Conservation (phyloP, 2,888 invertebrate species). For the Cerastis leucographa region DNA sequence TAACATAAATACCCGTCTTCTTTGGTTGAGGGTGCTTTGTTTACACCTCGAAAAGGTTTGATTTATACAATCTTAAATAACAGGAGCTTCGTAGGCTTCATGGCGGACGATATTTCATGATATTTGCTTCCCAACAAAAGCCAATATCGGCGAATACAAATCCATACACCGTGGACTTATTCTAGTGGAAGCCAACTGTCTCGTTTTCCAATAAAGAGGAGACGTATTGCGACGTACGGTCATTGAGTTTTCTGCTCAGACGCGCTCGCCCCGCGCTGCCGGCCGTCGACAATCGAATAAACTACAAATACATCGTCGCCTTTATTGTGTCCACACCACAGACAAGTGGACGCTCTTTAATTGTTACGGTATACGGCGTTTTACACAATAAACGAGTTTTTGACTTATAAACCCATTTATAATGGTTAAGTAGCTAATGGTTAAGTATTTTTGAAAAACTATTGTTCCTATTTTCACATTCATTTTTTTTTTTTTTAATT, state of each 20-base stretch:
- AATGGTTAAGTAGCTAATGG: no score
- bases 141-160: conserved; percentile 83
- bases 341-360: conserved; percentile 45
- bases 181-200: conserved; percentile 85
- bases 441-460: no score
- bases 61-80: conserved; percentile 65
- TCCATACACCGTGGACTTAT: conserved; percentile 82
- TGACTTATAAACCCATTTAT: no score
- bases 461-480: no score
- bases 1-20: conserved; percentile 73
- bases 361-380: no score
- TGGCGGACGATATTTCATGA: conserved; percentile 75
- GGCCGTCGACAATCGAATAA: conserved; percentile 75
- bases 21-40: conserved; percentile 10
- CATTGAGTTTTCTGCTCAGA: conserved; percentile 88
- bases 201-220: conserved; percentile 88
- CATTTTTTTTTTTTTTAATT: no score
- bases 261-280: conserved; percentile 74
- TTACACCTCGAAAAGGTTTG: conserved; percentile 48
- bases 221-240: conserved; percentile 86
- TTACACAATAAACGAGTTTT: no score
- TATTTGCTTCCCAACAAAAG: conserved; percentile 81
- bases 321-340: conserved; percentile 50
- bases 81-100: conserved; percentile 55
- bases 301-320: conserved; percentile 63